phyloP scores from a whole-genome alignment of 2,888 invertebrate genomes.

The Calameuta filiformis region DNA sequence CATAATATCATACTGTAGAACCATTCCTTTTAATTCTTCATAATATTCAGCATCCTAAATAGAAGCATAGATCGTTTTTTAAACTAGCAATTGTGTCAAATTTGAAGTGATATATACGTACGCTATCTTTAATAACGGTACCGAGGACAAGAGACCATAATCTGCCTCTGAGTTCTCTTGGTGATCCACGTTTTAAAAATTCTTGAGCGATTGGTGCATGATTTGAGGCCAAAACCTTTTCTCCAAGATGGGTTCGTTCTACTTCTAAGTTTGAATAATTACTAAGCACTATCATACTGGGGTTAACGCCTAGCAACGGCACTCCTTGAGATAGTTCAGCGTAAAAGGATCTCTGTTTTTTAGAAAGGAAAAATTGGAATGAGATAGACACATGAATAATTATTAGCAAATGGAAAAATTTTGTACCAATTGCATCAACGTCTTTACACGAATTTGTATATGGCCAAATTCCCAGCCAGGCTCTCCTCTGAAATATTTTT shows the following conservation, averaged over 20 bases:
- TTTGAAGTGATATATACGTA: slow-evolving; percentile 54
- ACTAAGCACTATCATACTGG: slow-evolving; percentile 69
- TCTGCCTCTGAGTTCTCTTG: slow-evolving; percentile 81
- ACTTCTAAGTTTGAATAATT: slow-evolving; percentile 73
- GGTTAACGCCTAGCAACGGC: slow-evolving; percentile 79
- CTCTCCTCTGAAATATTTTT: slow-evolving; percentile 70
- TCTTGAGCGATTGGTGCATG: slow-evolving; percentile 92
- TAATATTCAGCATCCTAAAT: slow-evolving; percentile 80
- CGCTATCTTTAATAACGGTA: slow-evolving; percentile 77
- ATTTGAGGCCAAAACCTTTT: slow-evolving; percentile 79
- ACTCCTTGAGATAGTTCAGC: slow-evolving; percentile 81
- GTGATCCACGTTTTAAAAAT: slow-evolving; percentile 87
- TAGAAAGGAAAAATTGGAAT: slow-evolving; percentile 15
- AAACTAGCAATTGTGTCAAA: not conserved
- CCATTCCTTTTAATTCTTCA: slow-evolving; percentile 82
- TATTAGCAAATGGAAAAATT: not conserved
- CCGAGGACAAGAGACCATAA: slow-evolving; percentile 91
- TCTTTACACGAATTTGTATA: slow-evolving; percentile 87
- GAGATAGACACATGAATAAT: not conserved
- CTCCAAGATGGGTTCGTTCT: slow-evolving; percentile 80
- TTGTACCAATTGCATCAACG: slow-evolving; percentile 84
- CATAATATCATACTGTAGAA: slow-evolving; percentile 89
- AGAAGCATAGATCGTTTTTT: slow-evolving; percentile 7
- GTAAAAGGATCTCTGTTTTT: slow-evolving; percentile 75
- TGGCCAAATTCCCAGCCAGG: slow-evolving; percentile 89